phyloP scores from a whole-genome alignment of 2,113 vertebrate species.

The Nibea albiflora region DNA sequence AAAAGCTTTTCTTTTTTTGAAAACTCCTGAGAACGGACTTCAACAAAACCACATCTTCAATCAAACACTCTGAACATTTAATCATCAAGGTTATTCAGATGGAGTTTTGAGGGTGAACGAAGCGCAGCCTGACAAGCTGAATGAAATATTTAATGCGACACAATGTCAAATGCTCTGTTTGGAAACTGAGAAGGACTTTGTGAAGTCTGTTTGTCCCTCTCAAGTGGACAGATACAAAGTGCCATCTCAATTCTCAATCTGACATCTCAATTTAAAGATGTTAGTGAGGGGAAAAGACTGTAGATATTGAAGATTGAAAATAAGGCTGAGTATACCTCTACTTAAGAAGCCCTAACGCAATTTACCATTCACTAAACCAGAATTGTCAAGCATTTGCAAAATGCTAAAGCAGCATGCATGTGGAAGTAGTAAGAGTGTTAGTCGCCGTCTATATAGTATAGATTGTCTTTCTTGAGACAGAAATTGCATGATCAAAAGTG shows the following conservation, averaged over 20 bases:
- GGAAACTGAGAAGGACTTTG: background rate
- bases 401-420: too few species aligned
- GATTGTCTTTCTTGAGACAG: too few species aligned
- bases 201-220: slow-evolving; percentile 7
- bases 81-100: slow-evolving; percentile 40
- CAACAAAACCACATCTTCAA: background rate
- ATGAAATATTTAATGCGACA: slow-evolving; percentile 3
- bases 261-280: background rate
- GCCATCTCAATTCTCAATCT: background rate
- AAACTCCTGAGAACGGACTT: slow-evolving; percentile 2
- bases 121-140: slow-evolving; percentile 11
- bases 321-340: too few species aligned
- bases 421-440: too few species aligned
- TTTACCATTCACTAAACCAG: too few species aligned
- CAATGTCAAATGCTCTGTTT: background rate
- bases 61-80: slow-evolving; percentile 7
- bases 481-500: too few species aligned
- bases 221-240: background rate
- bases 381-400: too few species aligned
- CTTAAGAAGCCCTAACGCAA: too few species aligned
- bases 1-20: slow-evolving; percentile 37
- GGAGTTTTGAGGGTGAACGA: slow-evolving; percentile 6
- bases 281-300: background rate
- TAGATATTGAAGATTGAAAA: too few species aligned
- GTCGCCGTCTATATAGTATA: too few species aligned